A percentile compares a stretch with the other conserved stretches of the same genome.
Evolutionary conservation across 2,888 invertebrate genomes (phyloP).

Genomic region (Philhelius pedissequus): DNA sequence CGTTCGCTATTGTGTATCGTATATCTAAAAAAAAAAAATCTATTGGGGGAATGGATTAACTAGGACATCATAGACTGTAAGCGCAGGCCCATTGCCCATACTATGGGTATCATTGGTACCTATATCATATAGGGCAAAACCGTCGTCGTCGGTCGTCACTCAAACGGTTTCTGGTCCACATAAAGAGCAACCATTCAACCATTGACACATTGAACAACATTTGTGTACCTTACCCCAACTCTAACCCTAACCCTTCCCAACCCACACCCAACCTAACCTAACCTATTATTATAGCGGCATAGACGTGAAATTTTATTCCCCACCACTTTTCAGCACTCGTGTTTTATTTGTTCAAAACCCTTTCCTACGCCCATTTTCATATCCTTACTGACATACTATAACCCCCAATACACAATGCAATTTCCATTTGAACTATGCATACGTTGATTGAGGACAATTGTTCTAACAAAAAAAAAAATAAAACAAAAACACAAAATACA

Average conservation of each 20-base stretch:
- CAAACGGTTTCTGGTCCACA: conserved; percentile 35
- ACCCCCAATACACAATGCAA: conserved; percentile 42
- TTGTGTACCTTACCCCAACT: conserved; percentile 11
- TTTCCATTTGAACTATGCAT: conserved; percentile 62
- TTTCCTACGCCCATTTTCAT: neutral
- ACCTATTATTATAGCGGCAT: neutral
- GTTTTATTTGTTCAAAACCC: neutral
- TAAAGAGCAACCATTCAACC: conserved; percentile 47
- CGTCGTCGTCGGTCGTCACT: conserved; percentile 23
- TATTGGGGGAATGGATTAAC: conserved; percentile 37
- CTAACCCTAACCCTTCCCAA: too few relatives aligned
- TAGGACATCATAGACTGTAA: conserved; percentile 25
- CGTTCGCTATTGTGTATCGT: neutral
- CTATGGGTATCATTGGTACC: neutral
- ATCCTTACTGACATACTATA: neutral
- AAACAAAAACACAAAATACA: conserved; percentile 11
- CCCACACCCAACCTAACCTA: too few relatives aligned
- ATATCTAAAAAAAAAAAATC: neutral
- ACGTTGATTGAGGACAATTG: conserved; percentile 68
- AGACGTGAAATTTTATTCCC: conserved; percentile 59
- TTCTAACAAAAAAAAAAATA: conserved; percentile 37
- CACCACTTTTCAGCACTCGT: conserved; percentile 46
- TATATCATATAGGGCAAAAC: neutral
- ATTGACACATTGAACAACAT: conserved; percentile 57
- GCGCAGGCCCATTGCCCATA: conserved; percentile 24